Evolutionary conservation across 2,113 vertebrate genomes (phyloP), one percentile per base, ranked within the genome.

Genomic region (Colaptes auratus): DNA sequence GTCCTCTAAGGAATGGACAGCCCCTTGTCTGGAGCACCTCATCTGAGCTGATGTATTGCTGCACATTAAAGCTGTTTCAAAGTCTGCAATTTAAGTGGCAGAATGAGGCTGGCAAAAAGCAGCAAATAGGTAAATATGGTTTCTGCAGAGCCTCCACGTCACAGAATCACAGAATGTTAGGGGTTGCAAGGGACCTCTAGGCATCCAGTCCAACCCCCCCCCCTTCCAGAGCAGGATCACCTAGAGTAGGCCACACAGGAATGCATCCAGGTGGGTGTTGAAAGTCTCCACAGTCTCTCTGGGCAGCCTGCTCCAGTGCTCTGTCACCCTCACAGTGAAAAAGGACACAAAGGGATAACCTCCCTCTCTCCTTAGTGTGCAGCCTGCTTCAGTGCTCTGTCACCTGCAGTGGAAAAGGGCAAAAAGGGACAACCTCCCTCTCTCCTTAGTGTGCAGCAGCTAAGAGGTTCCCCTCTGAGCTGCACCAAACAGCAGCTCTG

Each of bases 121-220:
- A 11, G 79, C n/a, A 3, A n/a, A 3, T 0, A 1, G 30, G 1
- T 10, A 0, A 6, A 15, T 4, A 10, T 21, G 44, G 19, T 6
- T 8, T 65, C 56, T 60, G 53, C 3, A 1, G 1, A 1, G 16
- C 12, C 25, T 17, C 5, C 1, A 1, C 16, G 5, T 27, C 4
- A 15, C 2, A 36, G 50, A 25, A 25, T 25, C 50, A 52, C 50
- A 52, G 23, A 24, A 52, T 25, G 50, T 52, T 52, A 52, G 50
- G 10, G 50, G 5, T 52, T 52, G 50, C 23, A 52, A 24, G 50
- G 50, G 23, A 52, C 12, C 50, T 52, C 24, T 5, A 52, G 24
- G 25, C 23, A 52, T 25, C 23, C 12, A 52, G 23, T 52, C 23
- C 50, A 24, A 25, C 12, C 50, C 12, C 39, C 12, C 39, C 12